These are phyloP conservation scores for Periophthalmus modestus DNA, from an alignment of 2,113 vertebrate species.

Conservation along the genomic window DNA sequence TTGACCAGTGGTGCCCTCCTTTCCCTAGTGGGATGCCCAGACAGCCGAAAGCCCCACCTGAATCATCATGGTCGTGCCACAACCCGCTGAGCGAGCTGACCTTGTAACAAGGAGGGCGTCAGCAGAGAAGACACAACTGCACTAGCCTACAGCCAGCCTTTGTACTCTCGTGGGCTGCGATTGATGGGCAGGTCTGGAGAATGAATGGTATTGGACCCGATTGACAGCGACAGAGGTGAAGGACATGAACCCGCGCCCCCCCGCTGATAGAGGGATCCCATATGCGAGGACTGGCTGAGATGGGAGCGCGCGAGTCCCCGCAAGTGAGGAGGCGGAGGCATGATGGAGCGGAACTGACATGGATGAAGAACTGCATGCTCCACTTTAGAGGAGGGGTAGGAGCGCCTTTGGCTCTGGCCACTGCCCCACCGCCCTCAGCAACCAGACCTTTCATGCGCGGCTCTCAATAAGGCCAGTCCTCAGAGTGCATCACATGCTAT, in stretches of 20 bases:
- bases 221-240: conserved; percentile 66
- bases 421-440: conserved; percentile 47
- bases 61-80: conserved; percentile 59
- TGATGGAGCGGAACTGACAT: conserved; percentile 55
- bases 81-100: conserved; percentile 75
- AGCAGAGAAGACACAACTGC: conserved; percentile 66
- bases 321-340: conserved; percentile 65
- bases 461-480: conserved; percentile 30
- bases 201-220: conserved; percentile 74
- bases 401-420: conserved; percentile 57
- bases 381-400: conserved; percentile 69
- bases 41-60: conserved; percentile 72
- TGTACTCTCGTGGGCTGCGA: conserved; percentile 41
- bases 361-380: conserved; percentile 58
- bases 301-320: conserved; percentile 56
- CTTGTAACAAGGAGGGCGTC: conserved; percentile 76
- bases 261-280: conserved; percentile 63
- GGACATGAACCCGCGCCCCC: conserved; percentile 74
- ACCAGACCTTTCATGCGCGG: conserved; percentile 48
- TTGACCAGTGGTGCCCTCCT: conserved; percentile 59
- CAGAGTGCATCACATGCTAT: conserved; percentile 41
- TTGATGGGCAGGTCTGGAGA: too few species aligned
- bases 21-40: conserved; percentile 78
- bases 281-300: conserved; percentile 51
- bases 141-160: conserved; percentile 54